Conservation (phyloP, 2,113 vertebrate genomes). For the Mesoclemmys tuberculata region DNA sequence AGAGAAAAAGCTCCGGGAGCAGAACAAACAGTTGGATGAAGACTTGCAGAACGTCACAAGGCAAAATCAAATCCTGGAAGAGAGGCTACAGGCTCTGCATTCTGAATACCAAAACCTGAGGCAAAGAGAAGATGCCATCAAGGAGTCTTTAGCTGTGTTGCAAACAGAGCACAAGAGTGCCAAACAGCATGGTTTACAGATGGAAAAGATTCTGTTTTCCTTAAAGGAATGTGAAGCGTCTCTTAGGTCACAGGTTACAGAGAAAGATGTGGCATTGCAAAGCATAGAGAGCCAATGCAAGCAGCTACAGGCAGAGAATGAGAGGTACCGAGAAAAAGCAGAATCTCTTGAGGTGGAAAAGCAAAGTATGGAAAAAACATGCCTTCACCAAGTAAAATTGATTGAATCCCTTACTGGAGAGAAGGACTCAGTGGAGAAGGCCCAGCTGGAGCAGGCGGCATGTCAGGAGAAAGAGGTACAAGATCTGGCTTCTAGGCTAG, state of each 20-base stretch:
- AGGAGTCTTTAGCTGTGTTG: conserved; percentile 67
- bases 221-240: conserved; percentile 77
- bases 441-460: conserved; percentile 64
- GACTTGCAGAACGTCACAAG: conserved; percentile 76
- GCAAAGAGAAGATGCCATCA: conserved; percentile 74
- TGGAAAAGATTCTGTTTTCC: conserved; percentile 79
- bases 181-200: conserved; percentile 75
- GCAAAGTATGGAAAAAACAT: conserved; percentile 72
- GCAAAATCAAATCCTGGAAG: conserved; percentile 76
- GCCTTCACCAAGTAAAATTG: conserved; percentile 70
- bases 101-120: conserved; percentile 80
- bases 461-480: conserved; percentile 61
- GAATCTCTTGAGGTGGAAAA: conserved; percentile 75
- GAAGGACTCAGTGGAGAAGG: conserved; percentile 72
- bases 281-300: conserved; percentile 70
- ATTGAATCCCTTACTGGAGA: conserved; percentile 72
- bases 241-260: conserved; percentile 77
- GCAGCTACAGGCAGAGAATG: conserved; percentile 73
- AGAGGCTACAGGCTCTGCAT: conserved; percentile 74
- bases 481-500: conserved; percentile 76
- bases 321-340: conserved; percentile 66
- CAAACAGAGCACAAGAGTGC: conserved; percentile 80
- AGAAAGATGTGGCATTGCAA: conserved; percentile 76
- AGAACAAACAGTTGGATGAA: conserved; percentile 83
- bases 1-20: conserved; percentile 77